Conservation (phyloP, 2,888 invertebrate species). For the Mythimna loreyi region DNA sequence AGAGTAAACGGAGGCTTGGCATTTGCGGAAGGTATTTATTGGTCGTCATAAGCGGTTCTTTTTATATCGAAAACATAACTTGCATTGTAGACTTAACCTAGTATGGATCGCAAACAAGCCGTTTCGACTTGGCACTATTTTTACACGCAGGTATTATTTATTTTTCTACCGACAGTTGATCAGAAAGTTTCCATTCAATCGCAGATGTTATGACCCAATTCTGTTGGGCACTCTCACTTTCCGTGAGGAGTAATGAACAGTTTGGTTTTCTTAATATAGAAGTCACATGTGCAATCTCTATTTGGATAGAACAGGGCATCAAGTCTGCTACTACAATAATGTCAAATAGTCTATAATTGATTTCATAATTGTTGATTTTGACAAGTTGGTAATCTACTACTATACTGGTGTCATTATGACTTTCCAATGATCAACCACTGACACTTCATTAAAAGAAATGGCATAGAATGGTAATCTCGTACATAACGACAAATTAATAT, state of each 20-base stretch:
- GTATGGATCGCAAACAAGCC: conserved; percentile 26
- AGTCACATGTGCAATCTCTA: background rate
- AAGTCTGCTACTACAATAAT: too few species aligned
- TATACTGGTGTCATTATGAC: too few species aligned
- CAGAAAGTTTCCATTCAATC: conserved; percentile 32
- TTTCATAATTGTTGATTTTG: too few species aligned
- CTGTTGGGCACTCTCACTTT: conserved; percentile 18
- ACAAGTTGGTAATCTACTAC: too few species aligned
- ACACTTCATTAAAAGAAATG: too few species aligned
- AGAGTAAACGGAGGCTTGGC: conserved; percentile 45
- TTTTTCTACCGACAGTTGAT: conserved; percentile 8
- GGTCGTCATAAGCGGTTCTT: conserved; percentile 20
- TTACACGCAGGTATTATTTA: conserved; percentile 3
- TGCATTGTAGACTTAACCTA: conserved; percentile 21
- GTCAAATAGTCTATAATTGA: too few species aligned
- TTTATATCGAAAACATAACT: conserved; percentile 36
- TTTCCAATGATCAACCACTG: too few species aligned
- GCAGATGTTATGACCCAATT: conserved; percentile 30
- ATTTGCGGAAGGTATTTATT: conserved; percentile 17
- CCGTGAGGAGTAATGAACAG: background rate
- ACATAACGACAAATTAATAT: too few species aligned
- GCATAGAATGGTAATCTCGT: too few species aligned
- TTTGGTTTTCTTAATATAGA: conserved; percentile 3
- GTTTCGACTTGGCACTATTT: conserved; percentile 27
- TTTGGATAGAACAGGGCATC: too few species aligned